Base-by-base conservation (phyloP, 2,113 vertebrate genomes). In the Pleuronectes platessa region DNA sequence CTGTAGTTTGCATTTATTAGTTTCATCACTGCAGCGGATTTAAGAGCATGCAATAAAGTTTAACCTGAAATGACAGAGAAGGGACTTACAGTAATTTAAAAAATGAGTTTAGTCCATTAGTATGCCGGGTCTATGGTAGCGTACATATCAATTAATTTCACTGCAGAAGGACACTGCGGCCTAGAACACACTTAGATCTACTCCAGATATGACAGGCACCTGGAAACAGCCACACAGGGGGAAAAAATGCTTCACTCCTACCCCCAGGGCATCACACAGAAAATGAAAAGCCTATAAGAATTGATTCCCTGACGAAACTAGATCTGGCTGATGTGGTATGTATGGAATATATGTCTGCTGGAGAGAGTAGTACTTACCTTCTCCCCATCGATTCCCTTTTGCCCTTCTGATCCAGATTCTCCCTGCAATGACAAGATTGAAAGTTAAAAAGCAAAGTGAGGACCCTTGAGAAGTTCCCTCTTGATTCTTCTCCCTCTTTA, bases 251-350 rank as follows among this genome's bases (percentile, higher is more conserved):
- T 71, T 68, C 23, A 11, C 68, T 81, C 68, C 83, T 66, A 73
- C 68, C 85, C 75, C 63, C 69, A 60, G 83, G 85, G 84, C 87
- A 87, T 78, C 82, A 45, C 82, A 80, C 83, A 86, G 81, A 86
- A 89, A 89, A 92, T 92, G 85, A 90, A 93, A 92, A 92, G 90
- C 90, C 90, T 84, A 85, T 86, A 91, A 89, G 70, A 82, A 89
- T 92, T 90, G 90, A 93, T 92, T 94, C 89, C 71, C 84, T 86
- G 86, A 91, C 74, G 84, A 92, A 89, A 87, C 84, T 70, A 78
- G 79, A 90, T 82, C 80, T 85, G 77, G 86, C 74, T 88, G 89
- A 92, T 91, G 86, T 87, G 89, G 81, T 76, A 88, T 90, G 86
- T 90, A 91, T 91, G 87, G 84, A 90, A 87, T 89, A 89, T 89